phyloP scores from a whole-genome alignment of 2,888 invertebrate genomes.

The Amiota communis region DNA sequence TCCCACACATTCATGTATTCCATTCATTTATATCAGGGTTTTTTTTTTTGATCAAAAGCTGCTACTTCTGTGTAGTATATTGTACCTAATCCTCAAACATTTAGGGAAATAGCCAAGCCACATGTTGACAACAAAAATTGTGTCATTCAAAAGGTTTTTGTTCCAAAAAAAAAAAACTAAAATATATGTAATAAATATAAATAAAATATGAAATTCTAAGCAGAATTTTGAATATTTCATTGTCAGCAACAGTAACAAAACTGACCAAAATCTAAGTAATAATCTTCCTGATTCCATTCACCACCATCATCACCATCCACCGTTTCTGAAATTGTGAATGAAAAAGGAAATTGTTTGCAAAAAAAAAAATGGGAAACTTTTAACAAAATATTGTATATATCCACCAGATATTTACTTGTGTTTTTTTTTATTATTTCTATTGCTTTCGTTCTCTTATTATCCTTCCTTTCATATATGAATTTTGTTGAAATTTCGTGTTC shows the following conservation, averaged over 20 bases:
- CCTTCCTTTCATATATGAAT: too few relatives aligned
- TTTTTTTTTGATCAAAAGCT: slow-evolving; percentile 5
- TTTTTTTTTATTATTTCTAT: too few relatives aligned
- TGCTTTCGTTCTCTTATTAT: too few relatives aligned
- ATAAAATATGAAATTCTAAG: slow-evolving; percentile 24
- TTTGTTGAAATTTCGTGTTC: too few relatives aligned
- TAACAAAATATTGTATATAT: too few relatives aligned
- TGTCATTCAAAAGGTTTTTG: not conserved
- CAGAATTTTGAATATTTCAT: slow-evolving; percentile 27
- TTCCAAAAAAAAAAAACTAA: not conserved
- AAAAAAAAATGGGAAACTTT: not conserved
- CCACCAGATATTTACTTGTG: too few relatives aligned
- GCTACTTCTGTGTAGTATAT: not conserved
- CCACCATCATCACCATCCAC: too few relatives aligned
- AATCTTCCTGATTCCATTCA: too few relatives aligned
- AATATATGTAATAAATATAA: not conserved
- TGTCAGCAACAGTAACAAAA: slow-evolving; percentile 16
- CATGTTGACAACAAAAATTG: slow-evolving; percentile 13
- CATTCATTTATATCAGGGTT: too few relatives aligned
- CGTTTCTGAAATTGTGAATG: not conserved
- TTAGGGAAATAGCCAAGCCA: slow-evolving; percentile 16
- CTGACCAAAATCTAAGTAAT: slow-evolving; percentile 11
- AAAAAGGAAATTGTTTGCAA: not conserved
- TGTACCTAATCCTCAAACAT: slow-evolving; percentile 18
- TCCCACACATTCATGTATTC: too few relatives aligned